Conservation (phyloP, 2,113 vertebrate species). For the Lutjanus erythropterus region DNA sequence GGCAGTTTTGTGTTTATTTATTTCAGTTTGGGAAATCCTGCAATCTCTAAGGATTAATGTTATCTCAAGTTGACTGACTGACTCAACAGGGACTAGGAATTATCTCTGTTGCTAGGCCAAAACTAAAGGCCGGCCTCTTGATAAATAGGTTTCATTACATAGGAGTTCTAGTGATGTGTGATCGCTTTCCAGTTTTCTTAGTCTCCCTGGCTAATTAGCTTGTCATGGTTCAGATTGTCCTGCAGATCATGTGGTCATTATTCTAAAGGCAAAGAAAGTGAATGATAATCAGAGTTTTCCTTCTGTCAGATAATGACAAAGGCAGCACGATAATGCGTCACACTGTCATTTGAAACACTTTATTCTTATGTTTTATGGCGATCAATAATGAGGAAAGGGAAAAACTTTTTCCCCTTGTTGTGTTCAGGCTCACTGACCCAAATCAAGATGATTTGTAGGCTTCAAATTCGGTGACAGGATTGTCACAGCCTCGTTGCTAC, state of each 20-base stretch:
- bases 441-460: constrained; percentile 42
- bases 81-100: too few relatives aligned
- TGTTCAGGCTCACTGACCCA: constrained; percentile 55
- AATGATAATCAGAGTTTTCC: constrained; percentile 60
- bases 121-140: too few relatives aligned
- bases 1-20: too few relatives aligned
- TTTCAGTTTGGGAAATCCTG: too few relatives aligned
- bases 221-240: constrained; percentile 75
- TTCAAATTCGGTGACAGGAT: constrained; percentile 47
- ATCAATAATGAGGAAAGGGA: constrained; percentile 47
- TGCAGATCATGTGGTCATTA: constrained; percentile 72
- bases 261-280: constrained; percentile 41
- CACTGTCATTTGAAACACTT: constrained; percentile 37
- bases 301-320: constrained; percentile 19
- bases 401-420: constrained; percentile 19
- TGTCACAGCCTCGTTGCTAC: not conserved
- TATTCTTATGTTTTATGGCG: constrained; percentile 38
- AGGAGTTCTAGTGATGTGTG: too few relatives aligned
- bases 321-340: constrained; percentile 28
- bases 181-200: too few relatives aligned
- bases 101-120: too few relatives aligned
- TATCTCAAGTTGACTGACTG: too few relatives aligned
- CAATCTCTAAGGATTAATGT: too few relatives aligned
- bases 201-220: constrained; percentile 80
- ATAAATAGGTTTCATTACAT: too few relatives aligned